These are phyloP conservation scores for Ceyx erithaca DNA, from an alignment of 2,797 vertebrate genomes.

Conservation along the genomic window DNA sequence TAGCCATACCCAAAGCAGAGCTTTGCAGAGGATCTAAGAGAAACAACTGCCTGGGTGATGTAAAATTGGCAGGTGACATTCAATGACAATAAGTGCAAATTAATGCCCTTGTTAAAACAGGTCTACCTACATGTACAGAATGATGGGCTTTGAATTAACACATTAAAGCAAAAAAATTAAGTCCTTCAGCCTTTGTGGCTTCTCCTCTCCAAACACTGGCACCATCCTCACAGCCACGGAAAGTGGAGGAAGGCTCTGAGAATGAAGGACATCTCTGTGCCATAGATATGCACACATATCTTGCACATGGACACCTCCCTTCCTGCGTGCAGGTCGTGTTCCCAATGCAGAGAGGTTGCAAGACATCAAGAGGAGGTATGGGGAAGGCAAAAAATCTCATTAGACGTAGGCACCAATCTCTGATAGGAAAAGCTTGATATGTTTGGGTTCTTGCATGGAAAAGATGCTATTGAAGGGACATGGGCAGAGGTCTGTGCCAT, in stretches of 20 bases:
- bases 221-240: fast-evolving
- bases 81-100: background rate
- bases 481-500: background rate
- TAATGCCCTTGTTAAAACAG: background rate
- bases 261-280: fast-evolving
- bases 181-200: background rate
- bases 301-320: background rate
- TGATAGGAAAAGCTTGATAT: background rate
- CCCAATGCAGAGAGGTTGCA: background rate
- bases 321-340: background rate
- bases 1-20: background rate
- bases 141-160: background rate
- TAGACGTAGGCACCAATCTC: background rate
- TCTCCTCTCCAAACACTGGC: background rate
- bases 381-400: background rate
- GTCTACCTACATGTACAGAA: background rate
- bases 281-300: too few relatives aligned
- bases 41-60: background rate
- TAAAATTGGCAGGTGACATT: background rate
- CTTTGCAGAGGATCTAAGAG: background rate
- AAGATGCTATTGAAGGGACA: background rate
- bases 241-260: background rate
- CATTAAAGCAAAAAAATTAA: background rate
- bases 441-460: background rate
- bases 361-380: background rate